Percentiles rank a stretch among this genome's conserved stretches.
Evolutionary conservation across 2,797 vertebrate species (phyloP).

Genomic region (Pithecia hirsuta): DNA sequence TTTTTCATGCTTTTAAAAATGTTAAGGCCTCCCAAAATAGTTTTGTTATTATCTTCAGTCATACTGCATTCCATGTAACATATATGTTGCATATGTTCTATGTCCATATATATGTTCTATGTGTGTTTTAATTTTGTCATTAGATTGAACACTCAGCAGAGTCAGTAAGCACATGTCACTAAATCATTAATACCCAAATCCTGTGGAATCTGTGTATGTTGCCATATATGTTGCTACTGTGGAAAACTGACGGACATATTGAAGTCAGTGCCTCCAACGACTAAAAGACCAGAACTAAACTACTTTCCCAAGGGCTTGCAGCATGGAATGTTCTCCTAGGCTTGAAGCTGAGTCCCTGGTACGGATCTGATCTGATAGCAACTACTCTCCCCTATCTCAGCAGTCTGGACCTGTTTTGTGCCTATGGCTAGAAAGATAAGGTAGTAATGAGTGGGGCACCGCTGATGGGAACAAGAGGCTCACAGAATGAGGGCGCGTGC

Average conservation of each 20-base stretch:
- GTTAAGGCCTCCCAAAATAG: neutral
- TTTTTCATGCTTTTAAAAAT: neutral
- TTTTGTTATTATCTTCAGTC: neutral
- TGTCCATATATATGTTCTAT: neutral
- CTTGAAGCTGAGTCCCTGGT: neutral
- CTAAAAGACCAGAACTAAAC: neutral
- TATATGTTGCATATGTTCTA: neutral
- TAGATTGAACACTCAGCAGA: neutral
- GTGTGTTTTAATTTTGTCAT: neutral
- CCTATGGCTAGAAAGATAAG: neutral
- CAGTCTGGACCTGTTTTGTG: neutral
- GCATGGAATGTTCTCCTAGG: neutral
- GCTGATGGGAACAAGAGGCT: neutral
- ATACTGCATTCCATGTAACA: neutral
- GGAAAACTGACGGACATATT: neutral
- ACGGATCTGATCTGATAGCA: no score
- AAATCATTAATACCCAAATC: neutral
- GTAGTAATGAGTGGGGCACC: accelerated
- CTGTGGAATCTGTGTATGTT: neutral
- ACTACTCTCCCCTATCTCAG: neutral
- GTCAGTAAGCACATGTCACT: neutral
- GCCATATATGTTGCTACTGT: neutral
- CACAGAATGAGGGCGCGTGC: no score
- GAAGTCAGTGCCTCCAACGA: neutral
- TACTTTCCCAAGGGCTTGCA: neutral